Evolutionary conservation across 2,113 vertebrate species (phyloP).

Genomic region (Phaetusa simplex): DNA sequence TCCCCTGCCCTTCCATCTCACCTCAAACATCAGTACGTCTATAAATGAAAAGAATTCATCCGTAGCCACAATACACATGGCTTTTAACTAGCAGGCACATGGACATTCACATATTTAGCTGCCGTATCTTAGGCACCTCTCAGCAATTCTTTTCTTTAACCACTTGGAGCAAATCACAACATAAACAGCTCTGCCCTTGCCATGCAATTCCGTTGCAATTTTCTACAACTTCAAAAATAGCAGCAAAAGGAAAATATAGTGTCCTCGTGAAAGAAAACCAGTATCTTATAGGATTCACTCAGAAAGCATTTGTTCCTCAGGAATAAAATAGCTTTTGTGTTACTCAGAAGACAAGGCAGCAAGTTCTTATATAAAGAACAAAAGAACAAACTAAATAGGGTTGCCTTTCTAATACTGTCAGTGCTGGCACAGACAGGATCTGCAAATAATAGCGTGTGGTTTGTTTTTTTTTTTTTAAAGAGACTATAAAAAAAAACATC

Average conservation of each 20-base stretch:
- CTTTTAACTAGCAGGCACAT: not conserved
- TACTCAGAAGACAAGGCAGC: constrained; percentile 1
- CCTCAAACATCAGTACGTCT: not conserved
- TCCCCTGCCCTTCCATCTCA: not conserved
- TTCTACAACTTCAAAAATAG: not conserved
- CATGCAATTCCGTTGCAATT: not conserved
- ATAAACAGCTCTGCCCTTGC: not conserved
- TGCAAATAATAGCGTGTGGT: not conserved
- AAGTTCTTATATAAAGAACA: not conserved
- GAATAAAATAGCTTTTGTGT: constrained; percentile 9
- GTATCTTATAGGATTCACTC: not conserved
- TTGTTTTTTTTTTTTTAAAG: not conserved
- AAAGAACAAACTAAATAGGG: not conserved
- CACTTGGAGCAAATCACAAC: not conserved
- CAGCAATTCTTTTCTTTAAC: not conserved
- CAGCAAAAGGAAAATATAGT: not conserved
- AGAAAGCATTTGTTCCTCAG: not conserved
- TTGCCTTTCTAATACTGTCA: not conserved
- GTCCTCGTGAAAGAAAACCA: not conserved
- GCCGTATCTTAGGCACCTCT: not conserved
- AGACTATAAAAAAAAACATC: not conserved
- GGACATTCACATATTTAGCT: not conserved
- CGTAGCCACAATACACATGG: not conserved
- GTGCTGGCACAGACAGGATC: not conserved
- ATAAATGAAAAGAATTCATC: not conserved